phyloP scores from a whole-genome alignment of 1,140 invertebrate species.

The Zaprionus tsacasi region DNA sequence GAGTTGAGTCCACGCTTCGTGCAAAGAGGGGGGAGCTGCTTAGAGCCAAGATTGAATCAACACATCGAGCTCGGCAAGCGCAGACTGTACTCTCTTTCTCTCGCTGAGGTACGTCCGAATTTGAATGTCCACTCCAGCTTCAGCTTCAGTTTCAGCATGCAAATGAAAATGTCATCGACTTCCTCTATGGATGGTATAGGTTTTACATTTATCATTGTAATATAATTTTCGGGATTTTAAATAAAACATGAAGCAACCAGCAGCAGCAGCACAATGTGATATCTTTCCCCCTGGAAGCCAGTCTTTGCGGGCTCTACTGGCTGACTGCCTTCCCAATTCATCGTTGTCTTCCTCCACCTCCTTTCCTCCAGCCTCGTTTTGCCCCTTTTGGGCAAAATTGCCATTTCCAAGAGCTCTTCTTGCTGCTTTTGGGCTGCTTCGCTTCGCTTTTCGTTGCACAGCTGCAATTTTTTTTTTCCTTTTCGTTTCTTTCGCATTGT shows the following conservation, averaged over 20 bases:
- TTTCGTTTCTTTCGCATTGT: slow-evolving; percentile 40
- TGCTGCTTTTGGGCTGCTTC: slow-evolving; percentile 51
- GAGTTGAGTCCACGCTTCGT: slow-evolving; percentile 64
- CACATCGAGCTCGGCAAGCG: slow-evolving; percentile 11
- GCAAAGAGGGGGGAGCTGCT: slow-evolving; percentile 6
- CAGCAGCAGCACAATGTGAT: neutral
- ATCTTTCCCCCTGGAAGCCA: neutral
- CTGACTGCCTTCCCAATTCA: neutral
- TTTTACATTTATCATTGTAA: slow-evolving; percentile 61
- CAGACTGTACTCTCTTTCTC: slow-evolving; percentile 26
- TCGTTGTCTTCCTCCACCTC: slow-evolving; percentile 4
- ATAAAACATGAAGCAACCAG: slow-evolving; percentile 66
- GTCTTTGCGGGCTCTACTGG: neutral
- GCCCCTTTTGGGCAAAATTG: slow-evolving; percentile 69
- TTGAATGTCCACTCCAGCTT: slow-evolving; percentile 45
- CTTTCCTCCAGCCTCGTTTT: slow-evolving; percentile 19
- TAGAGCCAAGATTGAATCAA: slow-evolving; percentile 29
- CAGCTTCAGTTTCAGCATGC: slow-evolving; percentile 54
- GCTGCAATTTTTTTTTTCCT: slow-evolving; percentile 32
- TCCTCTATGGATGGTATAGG: slow-evolving; percentile 5
- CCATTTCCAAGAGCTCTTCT: slow-evolving; percentile 55
- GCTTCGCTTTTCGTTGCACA: slow-evolving; percentile 51
- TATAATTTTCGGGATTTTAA: slow-evolving; percentile 71
- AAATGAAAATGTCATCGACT: slow-evolving; percentile 61
- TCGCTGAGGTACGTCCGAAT: slow-evolving; percentile 39